Evolutionary conservation across 2,113 vertebrate species (phyloP).

Genomic region (Procavia capensis): DNA sequence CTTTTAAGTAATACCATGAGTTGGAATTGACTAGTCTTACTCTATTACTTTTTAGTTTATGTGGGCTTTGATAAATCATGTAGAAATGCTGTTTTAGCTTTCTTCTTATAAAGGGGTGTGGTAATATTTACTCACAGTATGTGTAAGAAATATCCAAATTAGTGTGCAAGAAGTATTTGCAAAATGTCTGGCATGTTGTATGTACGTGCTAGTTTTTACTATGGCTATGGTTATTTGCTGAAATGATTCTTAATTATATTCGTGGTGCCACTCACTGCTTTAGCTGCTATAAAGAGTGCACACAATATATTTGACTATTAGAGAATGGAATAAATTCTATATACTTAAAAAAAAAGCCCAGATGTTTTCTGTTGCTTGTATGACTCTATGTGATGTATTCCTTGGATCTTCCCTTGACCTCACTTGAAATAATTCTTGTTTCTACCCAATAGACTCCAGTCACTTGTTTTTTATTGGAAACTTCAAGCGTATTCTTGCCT

Average conservation of each 20-base stretch:
- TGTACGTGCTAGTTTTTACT: not conserved
- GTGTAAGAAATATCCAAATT: not conserved
- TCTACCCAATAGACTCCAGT: not conserved
- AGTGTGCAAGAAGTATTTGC: not conserved
- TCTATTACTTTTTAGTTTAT: not conserved
- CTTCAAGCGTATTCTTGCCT: not conserved
- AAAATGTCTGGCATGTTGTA: not conserved
- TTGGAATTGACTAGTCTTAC: not conserved
- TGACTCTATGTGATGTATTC: not conserved
- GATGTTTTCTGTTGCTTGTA: not conserved
- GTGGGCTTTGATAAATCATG: not conserved
- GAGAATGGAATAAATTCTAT: not conserved
- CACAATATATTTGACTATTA: not conserved
- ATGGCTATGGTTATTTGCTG: not conserved
- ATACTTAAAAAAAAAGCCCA: not conserved
- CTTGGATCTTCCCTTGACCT: not conserved
- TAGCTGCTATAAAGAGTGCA: not conserved
- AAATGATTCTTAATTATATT: not conserved
- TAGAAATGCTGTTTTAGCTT: not conserved
- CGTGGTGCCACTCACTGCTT: not conserved
- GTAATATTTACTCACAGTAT: not conserved
- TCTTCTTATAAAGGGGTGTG: not conserved
- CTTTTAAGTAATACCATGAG: no score
- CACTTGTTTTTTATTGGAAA: slow-evolving; percentile 5
- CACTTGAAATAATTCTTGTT: not conserved